Evolutionary conservation across 2,888 invertebrate genomes (phyloP), one percentile per base, ranked within the genome.

Genomic region (Andrena trimmerana): DNA sequence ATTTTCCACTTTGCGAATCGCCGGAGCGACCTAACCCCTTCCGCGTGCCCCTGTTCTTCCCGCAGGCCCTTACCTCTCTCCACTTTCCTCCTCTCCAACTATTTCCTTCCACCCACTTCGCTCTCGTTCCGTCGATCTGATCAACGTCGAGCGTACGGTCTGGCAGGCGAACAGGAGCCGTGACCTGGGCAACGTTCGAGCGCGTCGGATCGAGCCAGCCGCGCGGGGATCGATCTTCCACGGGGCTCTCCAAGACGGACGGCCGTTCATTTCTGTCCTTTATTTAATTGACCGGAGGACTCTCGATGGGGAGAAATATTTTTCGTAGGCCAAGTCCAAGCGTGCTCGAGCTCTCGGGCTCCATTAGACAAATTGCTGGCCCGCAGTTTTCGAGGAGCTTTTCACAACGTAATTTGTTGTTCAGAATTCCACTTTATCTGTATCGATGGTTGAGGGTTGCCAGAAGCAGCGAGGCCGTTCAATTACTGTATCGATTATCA

Each of bases 1-100:
- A 81, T 81, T 85, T 83, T 85, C 83, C 67, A 75, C 79, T 79
- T 86, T 78, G 78, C 75, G 78, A 87, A 65, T 69, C 78, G 77
- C 52, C 66, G 33, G 36, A 16, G 54, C 72, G 73, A 68, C 74
- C 83, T 78, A 59, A 60, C 62, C 67, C 57, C 62, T 70, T 62
- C 65, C 65, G 29, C 72, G 29, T 57, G 73, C 68, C 68, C 73
- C 67, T 60, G 48, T 67, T 66, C 66, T 67, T n/a, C 62, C n/a
- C 20, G 62, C 20, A 20, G n/a, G 33, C 48, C 70, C 70, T 65
- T 77, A 52, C 57, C 31, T 31, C 31, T 31, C 31, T 31, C 31
- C 27, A 8, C 31, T 50, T 62, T 63, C 52, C 42, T 66, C 60
- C 52, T 24, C 33, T 20, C 48, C 57, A 52, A 20, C 59, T 50